Percentiles rank a stretch among this genome's conserved stretches.
Conservation (phyloP, 2,888 invertebrate genomes). For the Hemithea aestivaria region DNA sequence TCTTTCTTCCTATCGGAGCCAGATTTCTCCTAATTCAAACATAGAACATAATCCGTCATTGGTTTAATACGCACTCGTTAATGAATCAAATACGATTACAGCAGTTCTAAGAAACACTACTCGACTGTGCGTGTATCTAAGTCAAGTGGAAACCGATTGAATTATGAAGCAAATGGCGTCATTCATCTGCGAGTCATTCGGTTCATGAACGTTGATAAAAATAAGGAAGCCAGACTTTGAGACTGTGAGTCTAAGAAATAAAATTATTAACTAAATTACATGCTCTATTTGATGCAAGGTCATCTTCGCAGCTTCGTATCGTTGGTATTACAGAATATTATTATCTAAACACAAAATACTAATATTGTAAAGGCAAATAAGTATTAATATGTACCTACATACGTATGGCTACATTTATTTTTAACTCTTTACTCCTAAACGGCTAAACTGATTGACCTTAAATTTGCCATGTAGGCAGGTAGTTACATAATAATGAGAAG, state of each 20-base stretch:
- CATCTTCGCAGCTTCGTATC: no score
- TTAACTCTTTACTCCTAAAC: no score
- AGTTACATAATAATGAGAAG: no score
- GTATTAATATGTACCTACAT: no score
- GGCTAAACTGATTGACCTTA: no score
- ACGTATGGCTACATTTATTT: no score
- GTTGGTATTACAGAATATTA: no score
- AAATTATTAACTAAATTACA: no score
- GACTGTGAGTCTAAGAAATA: conserved; percentile 18
- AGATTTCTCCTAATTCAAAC: conserved; percentile 31
- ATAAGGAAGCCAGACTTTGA: conserved; percentile 8
- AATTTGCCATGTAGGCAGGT: no score
- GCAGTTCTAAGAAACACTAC: conserved; percentile 20
- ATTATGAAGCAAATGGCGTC: conserved; percentile 32
- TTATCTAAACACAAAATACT: no score
- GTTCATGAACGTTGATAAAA: conserved; percentile 20
- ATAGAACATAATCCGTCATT: conserved; percentile 20
- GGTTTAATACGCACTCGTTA: conserved; percentile 20
- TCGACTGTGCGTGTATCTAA: conserved; percentile 23
- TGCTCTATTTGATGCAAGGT: conserved; percentile 49
- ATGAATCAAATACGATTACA: conserved; percentile 26
- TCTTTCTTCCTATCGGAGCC: no score
- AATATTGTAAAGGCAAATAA: no score
- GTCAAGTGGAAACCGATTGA: conserved; percentile 29
- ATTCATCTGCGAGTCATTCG: conserved; percentile 28